A percentile compares a stretch with the other conserved stretches of the same genome.
Conservation (phyloP, 1,140 invertebrate species). For the Drosophila erecta region DNA sequence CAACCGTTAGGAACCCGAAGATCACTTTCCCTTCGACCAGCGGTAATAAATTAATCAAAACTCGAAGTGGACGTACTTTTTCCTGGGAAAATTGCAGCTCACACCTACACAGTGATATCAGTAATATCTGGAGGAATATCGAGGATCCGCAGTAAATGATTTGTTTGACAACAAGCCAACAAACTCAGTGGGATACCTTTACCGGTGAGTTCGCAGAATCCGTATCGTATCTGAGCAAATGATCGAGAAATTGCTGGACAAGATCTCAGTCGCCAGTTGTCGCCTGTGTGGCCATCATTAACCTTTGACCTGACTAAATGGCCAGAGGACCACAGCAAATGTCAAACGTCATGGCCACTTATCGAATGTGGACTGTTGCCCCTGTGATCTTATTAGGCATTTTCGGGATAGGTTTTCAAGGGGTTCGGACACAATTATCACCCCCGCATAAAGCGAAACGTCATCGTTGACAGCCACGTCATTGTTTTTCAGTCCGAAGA, state of each 20-base stretch:
- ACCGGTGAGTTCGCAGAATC: constrained; percentile 57
- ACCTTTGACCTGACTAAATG: constrained; percentile 16
- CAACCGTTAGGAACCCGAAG: constrained; percentile 30
- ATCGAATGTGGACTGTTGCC: constrained; percentile 54
- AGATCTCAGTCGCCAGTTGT: constrained; percentile 32
- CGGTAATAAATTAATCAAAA: constrained; percentile 51
- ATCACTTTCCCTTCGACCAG: constrained; percentile 34
- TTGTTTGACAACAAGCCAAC: constrained; percentile 67
- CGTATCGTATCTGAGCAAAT: constrained; percentile 36
- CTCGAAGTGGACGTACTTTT: constrained; percentile 33
- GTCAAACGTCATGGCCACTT: constrained; percentile 71
- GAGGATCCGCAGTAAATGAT: constrained; percentile 69
- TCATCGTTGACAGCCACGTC: constrained; percentile 74
- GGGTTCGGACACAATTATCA: constrained; percentile 62
- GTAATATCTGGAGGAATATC: background rate
- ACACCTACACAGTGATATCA: constrained; percentile 52
- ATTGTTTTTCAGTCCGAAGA: constrained; percentile 46
- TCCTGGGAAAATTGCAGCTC: constrained; percentile 70
- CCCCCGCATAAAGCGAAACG: constrained; percentile 65
- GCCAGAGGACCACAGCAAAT: constrained; percentile 23
- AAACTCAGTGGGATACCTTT: constrained; percentile 50
- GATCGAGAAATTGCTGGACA: constrained; percentile 58
- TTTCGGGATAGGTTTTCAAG: constrained; percentile 5
- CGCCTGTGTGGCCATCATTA: constrained; percentile 67
- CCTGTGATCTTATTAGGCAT: constrained; percentile 71